Conservation (phyloP, 2,797 vertebrate genomes). For the Helostoma temminkii region DNA sequence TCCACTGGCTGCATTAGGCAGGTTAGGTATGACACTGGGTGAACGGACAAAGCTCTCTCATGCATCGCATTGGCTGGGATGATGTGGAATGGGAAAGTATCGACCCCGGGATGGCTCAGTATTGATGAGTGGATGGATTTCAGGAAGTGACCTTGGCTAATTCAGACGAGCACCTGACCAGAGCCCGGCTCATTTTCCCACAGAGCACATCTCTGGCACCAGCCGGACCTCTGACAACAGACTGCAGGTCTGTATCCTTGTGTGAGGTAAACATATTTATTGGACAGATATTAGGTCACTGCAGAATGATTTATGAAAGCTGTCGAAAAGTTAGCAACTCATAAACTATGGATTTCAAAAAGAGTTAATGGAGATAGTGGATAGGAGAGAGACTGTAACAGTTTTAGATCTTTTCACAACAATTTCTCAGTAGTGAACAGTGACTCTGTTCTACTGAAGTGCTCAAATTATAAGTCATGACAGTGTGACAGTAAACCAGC, state of each 20-base stretch:
- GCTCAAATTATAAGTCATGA: background rate
- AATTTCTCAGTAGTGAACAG: background rate
- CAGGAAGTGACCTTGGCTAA: constrained; percentile 83
- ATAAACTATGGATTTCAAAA: background rate
- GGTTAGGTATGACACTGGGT: background rate
- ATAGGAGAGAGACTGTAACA: background rate
- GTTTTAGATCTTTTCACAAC: background rate
- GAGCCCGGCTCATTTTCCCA: constrained; percentile 67
- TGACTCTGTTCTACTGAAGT: background rate
- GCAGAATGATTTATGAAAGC: constrained; percentile 15
- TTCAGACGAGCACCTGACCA: constrained; percentile 65
- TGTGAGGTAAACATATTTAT: constrained; percentile 37
- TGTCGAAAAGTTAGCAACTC: constrained; percentile 3
- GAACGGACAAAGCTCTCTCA: constrained; percentile 34
- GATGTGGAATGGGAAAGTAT: constrained; percentile 70
- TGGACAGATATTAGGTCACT: constrained; percentile 21
- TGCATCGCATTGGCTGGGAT: constrained; percentile 18
- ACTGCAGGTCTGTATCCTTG: constrained; percentile 10
- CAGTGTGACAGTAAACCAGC: background rate
- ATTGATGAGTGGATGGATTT: constrained; percentile 79
- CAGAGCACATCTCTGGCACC: constrained; percentile 69
- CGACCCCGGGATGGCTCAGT: constrained; percentile 71
- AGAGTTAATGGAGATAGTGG: constrained; percentile 1
- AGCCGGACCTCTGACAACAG: constrained; percentile 41
- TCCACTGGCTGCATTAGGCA: background rate